Conservation (phyloP, 2,888 invertebrate genomes). For the Heliconius ethilla region DNA sequence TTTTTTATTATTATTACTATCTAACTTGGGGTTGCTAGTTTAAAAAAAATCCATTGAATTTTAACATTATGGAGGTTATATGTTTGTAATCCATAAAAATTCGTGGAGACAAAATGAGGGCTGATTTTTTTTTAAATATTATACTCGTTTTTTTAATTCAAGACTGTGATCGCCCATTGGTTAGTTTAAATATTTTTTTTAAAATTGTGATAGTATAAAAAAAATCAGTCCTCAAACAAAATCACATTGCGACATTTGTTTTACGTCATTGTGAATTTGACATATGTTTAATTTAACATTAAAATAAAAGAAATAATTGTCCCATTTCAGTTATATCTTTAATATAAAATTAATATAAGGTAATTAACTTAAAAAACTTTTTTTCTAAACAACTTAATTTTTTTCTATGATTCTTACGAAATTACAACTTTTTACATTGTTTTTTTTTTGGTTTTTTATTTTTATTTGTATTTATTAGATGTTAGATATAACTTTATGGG, state of each 20-base stretch:
- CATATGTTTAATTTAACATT: constrained; percentile 29
- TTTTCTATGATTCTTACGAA: constrained; percentile 19
- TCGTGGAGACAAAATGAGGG: constrained; percentile 56
- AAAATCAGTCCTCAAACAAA: constrained; percentile 67
- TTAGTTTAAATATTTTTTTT: constrained; percentile 47
- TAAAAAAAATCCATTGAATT: constrained; percentile 64
- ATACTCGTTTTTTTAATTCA: constrained; percentile 1
- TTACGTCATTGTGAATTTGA: constrained; percentile 71
- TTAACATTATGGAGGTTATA: constrained; percentile 65
- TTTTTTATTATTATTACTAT: constrained; percentile 51
- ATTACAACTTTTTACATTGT: constrained; percentile 8
- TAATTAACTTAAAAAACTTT: not conserved
- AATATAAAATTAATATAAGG: constrained; percentile 18
- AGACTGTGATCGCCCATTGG: constrained; percentile 40
- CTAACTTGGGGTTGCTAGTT: constrained; percentile 46
- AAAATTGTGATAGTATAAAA: constrained; percentile 50
- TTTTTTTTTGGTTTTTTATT: not conserved
- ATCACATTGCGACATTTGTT: constrained; percentile 77
- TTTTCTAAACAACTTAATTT: constrained; percentile 17
- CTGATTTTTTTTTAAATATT: constrained; percentile 55
- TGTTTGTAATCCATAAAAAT: constrained; percentile 69
- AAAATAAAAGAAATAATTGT: constrained; percentile 27
- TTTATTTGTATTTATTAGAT: constrained; percentile 13
- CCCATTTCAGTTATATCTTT: constrained; percentile 36
- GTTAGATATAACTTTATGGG: constrained; percentile 30